Conservation (phyloP, 2,888 invertebrate genomes). For the Metellina segmentata region DNA sequence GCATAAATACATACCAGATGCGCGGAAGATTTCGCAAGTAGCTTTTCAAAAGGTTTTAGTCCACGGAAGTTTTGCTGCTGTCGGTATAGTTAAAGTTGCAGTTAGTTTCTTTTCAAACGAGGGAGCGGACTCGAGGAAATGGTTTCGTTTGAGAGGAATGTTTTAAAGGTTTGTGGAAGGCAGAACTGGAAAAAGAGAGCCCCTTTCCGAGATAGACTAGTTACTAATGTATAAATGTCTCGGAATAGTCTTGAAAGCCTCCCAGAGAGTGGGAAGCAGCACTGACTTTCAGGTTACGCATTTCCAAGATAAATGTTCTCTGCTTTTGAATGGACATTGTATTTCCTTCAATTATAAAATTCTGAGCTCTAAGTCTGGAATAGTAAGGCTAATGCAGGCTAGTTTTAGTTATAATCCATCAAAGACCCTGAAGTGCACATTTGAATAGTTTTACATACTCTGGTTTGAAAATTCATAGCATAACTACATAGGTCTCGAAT, state of each 20-base stretch:
- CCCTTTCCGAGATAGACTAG: not conserved
- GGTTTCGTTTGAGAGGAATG: slow-evolving; percentile 13
- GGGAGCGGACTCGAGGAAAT: slow-evolving; percentile 23
- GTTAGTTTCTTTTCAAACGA: slow-evolving; percentile 35
- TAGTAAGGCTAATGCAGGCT: too few species aligned
- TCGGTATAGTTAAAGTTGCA: slow-evolving; percentile 42
- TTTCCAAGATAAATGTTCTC: too few species aligned
- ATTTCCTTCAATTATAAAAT: too few species aligned
- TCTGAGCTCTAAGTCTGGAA: too few species aligned
- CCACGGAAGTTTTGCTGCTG: slow-evolving; percentile 9
- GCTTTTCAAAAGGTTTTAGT: slow-evolving; percentile 42
- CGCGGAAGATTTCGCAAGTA: slow-evolving; percentile 8
- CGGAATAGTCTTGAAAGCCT: not conserved
- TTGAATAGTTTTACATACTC: too few species aligned
- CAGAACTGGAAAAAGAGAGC: slow-evolving; percentile 3
- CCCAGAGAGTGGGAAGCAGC: too few species aligned
- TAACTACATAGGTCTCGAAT: too few species aligned
- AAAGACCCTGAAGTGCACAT: too few species aligned
- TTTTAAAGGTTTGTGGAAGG: slow-evolving; percentile 29
- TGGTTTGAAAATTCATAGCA: too few species aligned
- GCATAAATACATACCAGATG: slow-evolving; percentile 72
- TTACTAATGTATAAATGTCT: not conserved
- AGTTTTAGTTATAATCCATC: too few species aligned
- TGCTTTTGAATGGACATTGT: too few species aligned
- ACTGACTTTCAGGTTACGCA: too few species aligned